phyloP scores from a whole-genome alignment of 2,113 vertebrate species.

The Siphamia tubifer region DNA sequence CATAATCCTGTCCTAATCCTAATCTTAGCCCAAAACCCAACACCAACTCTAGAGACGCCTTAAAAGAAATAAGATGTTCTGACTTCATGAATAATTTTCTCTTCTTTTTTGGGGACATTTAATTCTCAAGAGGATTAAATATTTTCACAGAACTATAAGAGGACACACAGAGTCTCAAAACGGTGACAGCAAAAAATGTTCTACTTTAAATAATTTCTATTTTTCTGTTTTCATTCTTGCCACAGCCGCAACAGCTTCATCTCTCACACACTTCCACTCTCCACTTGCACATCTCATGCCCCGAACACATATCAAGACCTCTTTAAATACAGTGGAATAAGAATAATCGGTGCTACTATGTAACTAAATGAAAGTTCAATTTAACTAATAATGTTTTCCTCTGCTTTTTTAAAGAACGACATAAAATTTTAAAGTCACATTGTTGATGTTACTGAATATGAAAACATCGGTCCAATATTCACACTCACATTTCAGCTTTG shows the following conservation, averaged over 20 bases:
- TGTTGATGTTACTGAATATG: too few species aligned
- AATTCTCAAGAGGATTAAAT: constrained; percentile 57
- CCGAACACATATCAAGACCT: neutral
- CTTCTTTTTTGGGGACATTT: constrained; percentile 38
- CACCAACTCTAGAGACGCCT: constrained; percentile 4
- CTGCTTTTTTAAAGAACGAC: too few species aligned
- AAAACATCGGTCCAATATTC: too few species aligned
- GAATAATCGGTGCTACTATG: too few species aligned
- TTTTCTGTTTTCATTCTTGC: neutral
- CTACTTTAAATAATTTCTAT: constrained; percentile 2
- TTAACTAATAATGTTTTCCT: too few species aligned
- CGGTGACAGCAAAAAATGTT: neutral
- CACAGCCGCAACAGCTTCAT: neutral
- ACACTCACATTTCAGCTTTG: too few species aligned
- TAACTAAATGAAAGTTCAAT: too few species aligned
- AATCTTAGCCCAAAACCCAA: constrained; percentile 37
- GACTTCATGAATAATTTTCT: constrained; percentile 33
- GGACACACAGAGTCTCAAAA: constrained; percentile 14
- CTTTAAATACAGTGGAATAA: too few species aligned
- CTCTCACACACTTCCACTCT: neutral
- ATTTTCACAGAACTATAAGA: constrained; percentile 25
- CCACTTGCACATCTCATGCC: neutral
- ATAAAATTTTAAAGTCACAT: too few species aligned
- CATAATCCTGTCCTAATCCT: constrained; percentile 53
- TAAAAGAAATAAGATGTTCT: constrained; percentile 14